Conservation (phyloP, 2,888 invertebrate genomes). For the Lucinisca nassula region DNA sequence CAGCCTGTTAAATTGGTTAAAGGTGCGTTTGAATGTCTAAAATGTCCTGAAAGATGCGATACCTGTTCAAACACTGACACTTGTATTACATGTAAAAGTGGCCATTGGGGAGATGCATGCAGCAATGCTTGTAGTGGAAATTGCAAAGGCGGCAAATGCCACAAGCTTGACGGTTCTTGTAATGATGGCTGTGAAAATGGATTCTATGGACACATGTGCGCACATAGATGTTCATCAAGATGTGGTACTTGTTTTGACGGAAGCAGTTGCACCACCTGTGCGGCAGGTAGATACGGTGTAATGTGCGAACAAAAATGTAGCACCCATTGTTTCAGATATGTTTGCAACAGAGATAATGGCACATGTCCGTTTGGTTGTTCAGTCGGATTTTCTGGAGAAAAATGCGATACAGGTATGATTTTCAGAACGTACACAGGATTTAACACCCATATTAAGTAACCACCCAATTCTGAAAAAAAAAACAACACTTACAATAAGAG, state of each 20-base stretch:
- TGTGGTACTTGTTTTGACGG: not conserved
- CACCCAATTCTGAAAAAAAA: too few relatives aligned
- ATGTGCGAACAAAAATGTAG: not conserved
- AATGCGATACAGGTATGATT: not conserved
- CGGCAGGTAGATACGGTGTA: not conserved
- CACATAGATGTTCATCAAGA: not conserved
- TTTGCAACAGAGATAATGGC: not conserved
- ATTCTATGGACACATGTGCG: not conserved
- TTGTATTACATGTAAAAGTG: not conserved
- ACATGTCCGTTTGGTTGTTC: not conserved
- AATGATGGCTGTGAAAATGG: not conserved
- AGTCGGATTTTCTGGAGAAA: not conserved
- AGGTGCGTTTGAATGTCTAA: not conserved
- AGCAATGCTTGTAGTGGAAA: not conserved
- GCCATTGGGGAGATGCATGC: not conserved
- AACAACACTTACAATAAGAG: too few relatives aligned
- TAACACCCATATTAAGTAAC: too few relatives aligned
- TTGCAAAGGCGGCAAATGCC: not conserved
- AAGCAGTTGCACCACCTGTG: not conserved
- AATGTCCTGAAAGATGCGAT: not conserved
- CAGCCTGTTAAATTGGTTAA: not conserved
- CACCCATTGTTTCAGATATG: not conserved
- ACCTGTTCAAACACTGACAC: not conserved
- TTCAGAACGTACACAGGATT: too few relatives aligned
- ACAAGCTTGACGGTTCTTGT: not conserved